These are phyloP conservation scores for Ovis canadensis DNA, from an alignment of 2,113 vertebrate species.

Conservation along the genomic window DNA sequence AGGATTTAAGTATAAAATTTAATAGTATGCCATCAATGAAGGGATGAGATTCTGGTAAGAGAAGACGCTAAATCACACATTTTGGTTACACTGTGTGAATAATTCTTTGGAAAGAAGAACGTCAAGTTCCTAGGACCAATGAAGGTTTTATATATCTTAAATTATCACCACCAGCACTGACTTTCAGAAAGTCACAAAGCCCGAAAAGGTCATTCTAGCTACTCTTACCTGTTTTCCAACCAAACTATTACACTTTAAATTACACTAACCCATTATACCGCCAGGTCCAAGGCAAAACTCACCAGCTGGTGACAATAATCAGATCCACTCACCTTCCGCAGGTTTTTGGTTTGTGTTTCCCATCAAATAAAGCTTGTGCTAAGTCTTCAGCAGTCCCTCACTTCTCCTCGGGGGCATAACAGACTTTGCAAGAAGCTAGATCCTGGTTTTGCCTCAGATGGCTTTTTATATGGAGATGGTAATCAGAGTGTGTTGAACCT, in stretches of 20 bases:
- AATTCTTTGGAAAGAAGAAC: slow-evolving; percentile 55
- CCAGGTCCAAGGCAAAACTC: not conserved
- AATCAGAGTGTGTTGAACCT: not conserved
- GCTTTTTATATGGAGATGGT: not conserved
- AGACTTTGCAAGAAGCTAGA: not conserved
- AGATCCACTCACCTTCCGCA: not conserved
- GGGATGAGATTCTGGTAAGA: not conserved
- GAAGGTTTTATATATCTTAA: slow-evolving; percentile 59
- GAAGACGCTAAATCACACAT: slow-evolving; percentile 48
- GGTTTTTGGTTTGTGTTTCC: not conserved
- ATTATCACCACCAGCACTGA: slow-evolving; percentile 27
- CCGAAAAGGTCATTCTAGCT: not conserved
- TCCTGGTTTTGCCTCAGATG: not conserved
- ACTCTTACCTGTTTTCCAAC: not conserved
- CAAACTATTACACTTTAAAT: not conserved
- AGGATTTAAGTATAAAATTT: slow-evolving; percentile 42
- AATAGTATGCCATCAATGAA: not conserved
- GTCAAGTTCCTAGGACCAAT: not conserved
- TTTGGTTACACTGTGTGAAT: slow-evolving; percentile 23
- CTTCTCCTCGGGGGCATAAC: accelerated
- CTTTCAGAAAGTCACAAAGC: slow-evolving; percentile 51
- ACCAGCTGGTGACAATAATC: not conserved
- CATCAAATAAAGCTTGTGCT: not conserved
- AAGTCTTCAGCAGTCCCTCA: not conserved
- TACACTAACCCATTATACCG: not conserved